Conservation (phyloP, 1,140 invertebrate genomes). For the honey bee (Apis mellifera) region Amel_HAv3.1 CM009941.2:7851501-7852000, state of each 20-base stretch:
- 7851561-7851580: no score
- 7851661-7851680: background rate
- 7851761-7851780: slow-evolving; percentile 41
- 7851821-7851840: slow-evolving; percentile 76
- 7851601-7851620: background rate
- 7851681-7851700: slow-evolving; percentile 40
- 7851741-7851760: slow-evolving; percentile 35
- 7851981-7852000: slow-evolving; percentile 48
- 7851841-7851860: slow-evolving; percentile 78
- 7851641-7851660: background rate
- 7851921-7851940: slow-evolving; percentile 78
- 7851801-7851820: slow-evolving; percentile 59
- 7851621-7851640: background rate
- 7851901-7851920: slow-evolving; percentile 80
- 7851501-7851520: no score
- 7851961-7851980: slow-evolving; percentile 48
- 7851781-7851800: slow-evolving; percentile 26
- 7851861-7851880: slow-evolving; percentile 73
- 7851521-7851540: no score
- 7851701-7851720: slow-evolving; percentile 37
- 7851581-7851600: no score
- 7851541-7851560: no score
- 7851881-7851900: slow-evolving; percentile 80
- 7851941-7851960: slow-evolving; percentile 17
- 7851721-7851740: slow-evolving; percentile 22